These are phyloP conservation scores for Punctoribates punctum DNA, from an alignment of 2,888 invertebrate genomes.

Conservation along the genomic window DNA sequence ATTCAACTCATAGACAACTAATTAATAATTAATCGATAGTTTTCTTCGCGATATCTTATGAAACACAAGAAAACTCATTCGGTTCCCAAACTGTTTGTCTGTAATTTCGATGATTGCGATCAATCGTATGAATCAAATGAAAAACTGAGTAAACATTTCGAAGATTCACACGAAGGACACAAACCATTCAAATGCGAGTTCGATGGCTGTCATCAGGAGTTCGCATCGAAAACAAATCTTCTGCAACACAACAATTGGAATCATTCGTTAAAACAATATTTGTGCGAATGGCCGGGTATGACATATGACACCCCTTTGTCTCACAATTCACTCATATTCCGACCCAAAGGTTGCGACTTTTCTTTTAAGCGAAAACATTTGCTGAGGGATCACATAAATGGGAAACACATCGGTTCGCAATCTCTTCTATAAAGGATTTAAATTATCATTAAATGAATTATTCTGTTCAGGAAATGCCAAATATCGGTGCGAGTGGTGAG, in stretches of 20 bases:
- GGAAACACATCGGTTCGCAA: constrained; percentile 14
- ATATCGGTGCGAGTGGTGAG: background rate
- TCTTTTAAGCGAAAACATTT: background rate
- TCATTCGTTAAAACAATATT: background rate
- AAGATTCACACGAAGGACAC: background rate
- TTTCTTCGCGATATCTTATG: background rate
- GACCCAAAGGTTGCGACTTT: background rate
- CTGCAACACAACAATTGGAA: background rate
- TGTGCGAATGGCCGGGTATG: background rate
- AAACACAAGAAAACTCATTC: background rate
- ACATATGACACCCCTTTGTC: background rate
- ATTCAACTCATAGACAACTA: background rate
- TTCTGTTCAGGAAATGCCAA: background rate
- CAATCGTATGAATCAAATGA: background rate
- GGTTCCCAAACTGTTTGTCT: background rate
- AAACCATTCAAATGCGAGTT: background rate
- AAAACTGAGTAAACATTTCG: background rate
- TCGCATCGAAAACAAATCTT: background rate
- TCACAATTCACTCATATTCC: background rate
- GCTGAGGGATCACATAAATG: background rate
- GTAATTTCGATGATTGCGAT: background rate
- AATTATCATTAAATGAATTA: background rate
- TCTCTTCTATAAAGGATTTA: background rate
- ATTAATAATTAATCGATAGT: background rate
- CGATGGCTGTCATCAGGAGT: background rate